A percentile compares a stretch with the other conserved stretches of the same genome.
Conservation (phyloP, 2,888 invertebrate species). For the Spilosoma lubricipeda region DNA sequence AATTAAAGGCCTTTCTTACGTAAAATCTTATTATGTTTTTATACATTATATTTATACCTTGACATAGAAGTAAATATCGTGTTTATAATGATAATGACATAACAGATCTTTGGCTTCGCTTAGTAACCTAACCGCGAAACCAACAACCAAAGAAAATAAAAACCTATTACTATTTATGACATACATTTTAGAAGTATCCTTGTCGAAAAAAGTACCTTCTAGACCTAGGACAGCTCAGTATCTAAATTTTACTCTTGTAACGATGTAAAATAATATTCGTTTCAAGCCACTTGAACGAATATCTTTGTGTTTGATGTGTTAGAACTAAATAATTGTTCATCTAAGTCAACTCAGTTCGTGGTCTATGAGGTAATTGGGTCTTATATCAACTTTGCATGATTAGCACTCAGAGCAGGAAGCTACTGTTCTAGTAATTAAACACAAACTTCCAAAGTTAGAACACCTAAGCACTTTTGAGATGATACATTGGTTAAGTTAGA, state of each 20-base stretch:
- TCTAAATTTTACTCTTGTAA: background rate
- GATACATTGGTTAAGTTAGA: background rate
- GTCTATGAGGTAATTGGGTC: background rate
- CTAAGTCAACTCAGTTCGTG: background rate
- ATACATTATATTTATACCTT: too few species aligned
- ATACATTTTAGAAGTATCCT: too few species aligned
- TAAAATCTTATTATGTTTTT: too few species aligned
- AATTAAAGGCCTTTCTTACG: too few species aligned
- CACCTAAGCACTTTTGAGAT: background rate
- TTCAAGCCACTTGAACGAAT: background rate
- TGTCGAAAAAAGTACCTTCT: too few species aligned
- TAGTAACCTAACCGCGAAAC: too few species aligned
- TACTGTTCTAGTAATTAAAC: background rate
- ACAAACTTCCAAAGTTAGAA: background rate
- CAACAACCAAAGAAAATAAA: too few species aligned
- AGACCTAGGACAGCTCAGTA: too few species aligned
- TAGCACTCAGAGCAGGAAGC: background rate
- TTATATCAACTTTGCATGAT: slow-evolving; percentile 2
- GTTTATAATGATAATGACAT: too few species aligned
- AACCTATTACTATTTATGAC: too few species aligned
- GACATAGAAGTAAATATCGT: too few species aligned
- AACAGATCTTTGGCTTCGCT: too few species aligned
- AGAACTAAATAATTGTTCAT: slow-evolving; percentile 1
- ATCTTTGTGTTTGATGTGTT: background rate
- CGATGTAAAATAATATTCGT: background rate